phyloP scores from a whole-genome alignment of 53 echinoderm and acorn worm species.

The Paracentrotus lividus region DNA sequence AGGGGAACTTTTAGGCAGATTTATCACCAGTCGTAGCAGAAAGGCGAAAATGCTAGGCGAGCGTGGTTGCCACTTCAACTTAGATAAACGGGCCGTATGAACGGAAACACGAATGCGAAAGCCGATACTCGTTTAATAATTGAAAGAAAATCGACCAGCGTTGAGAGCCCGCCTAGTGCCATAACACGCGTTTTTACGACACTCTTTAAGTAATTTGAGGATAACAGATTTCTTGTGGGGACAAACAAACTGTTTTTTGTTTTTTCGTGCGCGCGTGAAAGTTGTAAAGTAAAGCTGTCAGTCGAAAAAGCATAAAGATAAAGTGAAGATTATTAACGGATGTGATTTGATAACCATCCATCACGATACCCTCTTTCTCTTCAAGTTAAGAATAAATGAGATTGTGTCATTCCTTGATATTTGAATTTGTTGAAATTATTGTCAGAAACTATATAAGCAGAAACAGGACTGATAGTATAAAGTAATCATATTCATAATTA shows the following conservation, averaged over 20 bases:
- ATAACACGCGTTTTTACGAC: conserved; percentile 39
- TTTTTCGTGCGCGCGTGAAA: conserved; percentile 24
- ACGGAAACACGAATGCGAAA: conserved; percentile 66
- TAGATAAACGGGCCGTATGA: conserved; percentile 57
- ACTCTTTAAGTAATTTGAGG: conserved; percentile 53
- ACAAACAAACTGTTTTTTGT: conserved; percentile 11
- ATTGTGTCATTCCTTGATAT: background rate
- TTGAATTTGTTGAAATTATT: background rate
- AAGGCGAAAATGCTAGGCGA: conserved; percentile 14
- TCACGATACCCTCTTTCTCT: background rate
- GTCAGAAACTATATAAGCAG: background rate
- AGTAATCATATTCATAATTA: too few species aligned
- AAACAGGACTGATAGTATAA: too few species aligned
- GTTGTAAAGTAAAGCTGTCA: conserved; percentile 26
- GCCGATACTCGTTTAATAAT: conserved; percentile 64
- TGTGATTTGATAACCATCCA: background rate
- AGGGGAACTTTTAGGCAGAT: background rate
- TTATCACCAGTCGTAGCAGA: conserved; percentile 25
- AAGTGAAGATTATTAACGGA: conserved; percentile 6
- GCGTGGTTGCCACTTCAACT: conserved; percentile 58
- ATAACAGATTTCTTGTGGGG: conserved; percentile 49
- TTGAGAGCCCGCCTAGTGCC: conserved; percentile 12
- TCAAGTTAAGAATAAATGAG: background rate
- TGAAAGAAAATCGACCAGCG: conserved; percentile 49
- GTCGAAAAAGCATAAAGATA: background rate